phyloP scores from a whole-genome alignment of 2,797 vertebrate genomes.

The Poecilia wingei region DNA sequence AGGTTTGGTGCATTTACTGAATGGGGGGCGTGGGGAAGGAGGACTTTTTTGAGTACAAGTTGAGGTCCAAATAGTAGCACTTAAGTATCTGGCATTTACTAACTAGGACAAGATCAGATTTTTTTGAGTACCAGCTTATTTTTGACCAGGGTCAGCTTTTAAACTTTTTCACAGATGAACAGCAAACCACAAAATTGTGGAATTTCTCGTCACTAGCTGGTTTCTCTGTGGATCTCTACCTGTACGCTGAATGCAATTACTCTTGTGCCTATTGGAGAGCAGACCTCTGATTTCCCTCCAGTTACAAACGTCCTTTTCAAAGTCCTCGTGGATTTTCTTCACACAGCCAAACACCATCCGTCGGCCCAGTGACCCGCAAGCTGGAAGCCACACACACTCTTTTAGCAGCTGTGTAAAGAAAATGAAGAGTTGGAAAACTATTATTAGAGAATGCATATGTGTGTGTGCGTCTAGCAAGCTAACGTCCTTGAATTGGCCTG shows the following conservation, averaged over 20 bases:
- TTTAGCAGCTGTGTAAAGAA: constrained; percentile 25
- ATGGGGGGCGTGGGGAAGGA: too few relatives aligned
- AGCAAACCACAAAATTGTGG: background rate
- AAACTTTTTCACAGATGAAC: background rate
- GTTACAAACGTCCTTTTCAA: constrained; percentile 73
- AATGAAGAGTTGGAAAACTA: constrained; percentile 29
- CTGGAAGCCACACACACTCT: constrained; percentile 25
- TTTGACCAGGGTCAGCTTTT: background rate
- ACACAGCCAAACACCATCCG: constrained; percentile 42
- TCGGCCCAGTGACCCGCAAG: constrained; percentile 52
- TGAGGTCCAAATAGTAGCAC: background rate
- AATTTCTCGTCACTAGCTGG: background rate
- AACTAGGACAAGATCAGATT: background rate
- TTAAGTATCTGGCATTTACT: background rate
- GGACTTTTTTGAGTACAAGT: background rate
- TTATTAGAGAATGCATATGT: constrained; percentile 28
- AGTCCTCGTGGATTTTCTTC: constrained; percentile 58
- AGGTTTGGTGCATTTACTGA: background rate
- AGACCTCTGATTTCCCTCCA: constrained; percentile 59
- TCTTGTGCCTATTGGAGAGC: constrained; percentile 56
- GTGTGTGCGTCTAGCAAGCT: constrained; percentile 43
- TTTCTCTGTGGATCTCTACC: constrained; percentile 11
- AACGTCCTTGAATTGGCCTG: constrained; percentile 72
- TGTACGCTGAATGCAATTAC: constrained; percentile 41
- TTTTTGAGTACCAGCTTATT: background rate